Evolutionary conservation across 2,113 vertebrate genomes (phyloP), one percentile per base, ranked within the genome.

Genomic region (Sakesphorus luctuosus): DNA sequence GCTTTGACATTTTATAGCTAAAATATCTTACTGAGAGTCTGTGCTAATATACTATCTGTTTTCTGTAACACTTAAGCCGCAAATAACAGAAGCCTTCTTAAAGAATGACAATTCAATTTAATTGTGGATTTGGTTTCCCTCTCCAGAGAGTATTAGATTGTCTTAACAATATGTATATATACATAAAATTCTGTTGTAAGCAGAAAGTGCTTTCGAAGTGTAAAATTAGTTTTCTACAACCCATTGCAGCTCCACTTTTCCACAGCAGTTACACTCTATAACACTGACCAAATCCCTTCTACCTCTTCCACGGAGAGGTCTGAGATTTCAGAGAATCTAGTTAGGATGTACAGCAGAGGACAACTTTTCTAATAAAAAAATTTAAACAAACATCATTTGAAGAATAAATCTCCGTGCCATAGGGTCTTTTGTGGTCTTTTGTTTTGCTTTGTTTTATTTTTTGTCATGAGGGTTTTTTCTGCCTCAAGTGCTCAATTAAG

Each of bases 401-500:
- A 67, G 36, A 84, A 71, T 12, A 66, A 59, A 85, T 74, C 72
- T 52, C 56, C 29, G 88, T 33, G 18, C 33, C 33, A 77, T 9
- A 69, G 43, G 29, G 24, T 55, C 21, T 61, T 58, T 49, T 52
- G 24, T 62, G 29, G 24, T 55, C 21, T 61, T 58, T 49, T 52
- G 24, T 62, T 69, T 33, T 13, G 21, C 69, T 69, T 46, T 68
- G 23, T 29, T 61, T 83, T 35, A 31, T 53, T 69, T 84, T 63
- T 77, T 77, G 40, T 84, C 49, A 33, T 56, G 63, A 43, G 44
- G 15, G 38, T 1, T 0, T 61, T 92, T 75, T 89, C 89, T 91
- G 47, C 82, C 82, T 52, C 26, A 75, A 94, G 76, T 75, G 65
- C 40, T 93, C 76, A 75, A 78, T 89, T 95, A 95, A 87, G 63